These are phyloP conservation scores for Drosophila busckii DNA, from an alignment of 1,140 invertebrate species.

Conservation along the genomic window DNA sequence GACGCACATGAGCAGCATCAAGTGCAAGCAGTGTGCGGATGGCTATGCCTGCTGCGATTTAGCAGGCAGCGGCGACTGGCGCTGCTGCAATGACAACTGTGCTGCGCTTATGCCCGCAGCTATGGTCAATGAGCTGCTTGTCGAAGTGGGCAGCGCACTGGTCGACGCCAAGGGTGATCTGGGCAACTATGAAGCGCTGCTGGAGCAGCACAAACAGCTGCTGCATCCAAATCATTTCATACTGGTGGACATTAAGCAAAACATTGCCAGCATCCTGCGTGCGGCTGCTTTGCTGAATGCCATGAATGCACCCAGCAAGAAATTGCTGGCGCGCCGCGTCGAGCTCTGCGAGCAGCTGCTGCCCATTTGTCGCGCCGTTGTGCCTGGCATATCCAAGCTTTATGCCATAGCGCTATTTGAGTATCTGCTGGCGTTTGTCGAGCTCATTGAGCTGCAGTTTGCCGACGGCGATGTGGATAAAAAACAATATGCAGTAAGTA, in stretches of 20 bases:
- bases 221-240: conserved; percentile 84
- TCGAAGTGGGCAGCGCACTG: conserved; percentile 76
- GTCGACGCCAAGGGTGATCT: conserved; percentile 71
- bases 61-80: conserved; percentile 46
- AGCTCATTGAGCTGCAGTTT: conserved; percentile 80
- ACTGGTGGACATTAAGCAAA: conserved; percentile 84
- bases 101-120: conserved; percentile 19
- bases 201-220: conserved; percentile 81
- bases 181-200: conserved; percentile 80
- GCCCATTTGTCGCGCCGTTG: conserved; percentile 83
- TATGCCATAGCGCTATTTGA: conserved; percentile 87
- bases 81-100: conserved; percentile 34
- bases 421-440: conserved; percentile 84
- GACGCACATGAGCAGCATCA: conserved; percentile 84
- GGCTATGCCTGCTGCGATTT: conserved; percentile 55
- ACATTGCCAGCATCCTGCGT: conserved; percentile 82
- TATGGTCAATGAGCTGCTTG: conserved; percentile 53
- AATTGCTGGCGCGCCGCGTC: conserved; percentile 80
- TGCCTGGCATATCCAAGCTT: conserved; percentile 86
- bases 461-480: conserved; percentile 48
- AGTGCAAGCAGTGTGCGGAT: conserved; percentile 79
- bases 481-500: conserved; percentile 50
- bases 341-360: conserved; percentile 84
- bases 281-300: conserved; percentile 79
- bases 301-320: conserved; percentile 78